Evolutionary conservation across 2,888 invertebrate genomes (phyloP).

Genomic region (Sarcophaga caerulescens): DNA sequence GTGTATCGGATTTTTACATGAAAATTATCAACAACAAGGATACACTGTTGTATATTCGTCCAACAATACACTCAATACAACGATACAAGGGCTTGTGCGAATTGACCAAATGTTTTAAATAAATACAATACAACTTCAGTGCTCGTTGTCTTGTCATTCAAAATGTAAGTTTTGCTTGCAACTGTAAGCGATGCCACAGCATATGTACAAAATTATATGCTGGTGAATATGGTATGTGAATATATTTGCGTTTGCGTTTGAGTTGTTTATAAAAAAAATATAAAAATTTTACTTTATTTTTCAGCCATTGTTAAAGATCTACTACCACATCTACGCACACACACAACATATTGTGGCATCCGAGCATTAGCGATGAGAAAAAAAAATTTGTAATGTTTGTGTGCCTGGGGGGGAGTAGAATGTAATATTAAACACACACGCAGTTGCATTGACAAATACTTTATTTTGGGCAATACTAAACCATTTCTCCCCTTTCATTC

Average conservation of each 20-base stretch:
- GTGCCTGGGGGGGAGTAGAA: background rate
- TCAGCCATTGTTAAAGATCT: constrained; percentile 25
- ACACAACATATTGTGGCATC: background rate
- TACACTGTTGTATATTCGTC: no score
- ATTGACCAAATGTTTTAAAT: no score
- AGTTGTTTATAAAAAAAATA: constrained; percentile 22
- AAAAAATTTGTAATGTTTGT: background rate
- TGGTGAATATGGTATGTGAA: background rate
- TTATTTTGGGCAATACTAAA: constrained; percentile 1
- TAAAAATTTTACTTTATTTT: constrained; percentile 33
- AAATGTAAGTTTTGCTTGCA: background rate
- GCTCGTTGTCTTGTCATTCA: no score
- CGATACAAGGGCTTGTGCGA: no score
- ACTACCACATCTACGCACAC: background rate
- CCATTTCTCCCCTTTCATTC: constrained; percentile 1
- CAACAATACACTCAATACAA: no score
- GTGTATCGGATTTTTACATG: no score
- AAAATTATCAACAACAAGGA: no score
- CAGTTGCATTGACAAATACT: constrained; percentile 29
- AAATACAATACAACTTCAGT: no score
- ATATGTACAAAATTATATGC: background rate
- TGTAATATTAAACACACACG: background rate
- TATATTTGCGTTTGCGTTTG: background rate
- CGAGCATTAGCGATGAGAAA: background rate
- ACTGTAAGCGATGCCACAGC: background rate